phyloP scores from a whole-genome alignment of 2,888 invertebrate genomes.

The Microplitis manilae region DNA sequence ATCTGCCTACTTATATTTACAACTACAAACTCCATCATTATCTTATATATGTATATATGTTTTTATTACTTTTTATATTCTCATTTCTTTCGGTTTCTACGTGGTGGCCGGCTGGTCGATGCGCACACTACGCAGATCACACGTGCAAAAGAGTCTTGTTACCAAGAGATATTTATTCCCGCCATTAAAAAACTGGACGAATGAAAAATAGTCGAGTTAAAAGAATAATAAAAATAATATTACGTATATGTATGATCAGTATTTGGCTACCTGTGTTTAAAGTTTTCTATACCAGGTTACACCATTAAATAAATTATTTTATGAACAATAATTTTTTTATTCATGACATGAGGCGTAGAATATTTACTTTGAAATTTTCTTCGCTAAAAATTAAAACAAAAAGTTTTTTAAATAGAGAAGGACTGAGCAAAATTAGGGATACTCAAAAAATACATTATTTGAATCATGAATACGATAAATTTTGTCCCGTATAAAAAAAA shows the following conservation, averaged over 20 bases:
- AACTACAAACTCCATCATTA: constrained; percentile 8
- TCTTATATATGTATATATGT: constrained; percentile 11
- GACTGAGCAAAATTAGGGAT: no score
- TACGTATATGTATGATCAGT: constrained; percentile 32
- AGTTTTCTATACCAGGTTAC: constrained; percentile 5
- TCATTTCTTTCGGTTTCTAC: constrained; percentile 34
- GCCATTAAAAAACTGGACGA: constrained; percentile 70
- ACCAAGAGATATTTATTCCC: constrained; percentile 70
- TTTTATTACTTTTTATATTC: constrained; percentile 11
- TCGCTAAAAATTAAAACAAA: no score
- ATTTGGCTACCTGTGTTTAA: constrained; percentile 65
- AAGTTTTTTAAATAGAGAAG: no score
- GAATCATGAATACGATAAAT: no score
- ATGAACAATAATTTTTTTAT: neutral
- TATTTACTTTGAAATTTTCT: neutral
- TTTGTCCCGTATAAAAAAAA: no score
- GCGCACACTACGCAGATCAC: constrained; percentile 47
- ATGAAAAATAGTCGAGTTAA: constrained; percentile 69
- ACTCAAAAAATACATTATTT: no score
- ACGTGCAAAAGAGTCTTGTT: constrained; percentile 69
- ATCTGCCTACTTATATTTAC: neutral
- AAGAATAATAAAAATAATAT: constrained; percentile 46
- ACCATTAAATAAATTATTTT: neutral
- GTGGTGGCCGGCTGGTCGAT: constrained; percentile 43
- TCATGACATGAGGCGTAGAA: neutral